Conservation (phyloP, 2,797 vertebrate genomes). For the Sebastes vulpes region DNA sequence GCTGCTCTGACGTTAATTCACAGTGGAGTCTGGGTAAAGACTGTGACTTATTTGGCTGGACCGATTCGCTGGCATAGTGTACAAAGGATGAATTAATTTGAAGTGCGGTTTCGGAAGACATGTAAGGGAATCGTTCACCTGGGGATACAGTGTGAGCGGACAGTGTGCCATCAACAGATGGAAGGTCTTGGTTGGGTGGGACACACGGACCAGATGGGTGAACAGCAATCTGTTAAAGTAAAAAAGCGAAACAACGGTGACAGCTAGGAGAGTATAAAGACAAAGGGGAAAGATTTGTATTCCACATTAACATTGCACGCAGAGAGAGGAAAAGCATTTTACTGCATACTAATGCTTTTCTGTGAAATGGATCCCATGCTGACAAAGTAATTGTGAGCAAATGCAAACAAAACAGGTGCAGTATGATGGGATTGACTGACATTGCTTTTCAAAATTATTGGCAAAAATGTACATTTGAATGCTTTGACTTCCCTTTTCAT, state of each 20-base stretch:
- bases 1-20: constrained; percentile 56
- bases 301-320: constrained; percentile 33
- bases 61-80: constrained; percentile 51
- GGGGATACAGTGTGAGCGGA: constrained; percentile 53
- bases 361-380: constrained; percentile 63
- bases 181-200: constrained; percentile 61
- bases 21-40: constrained; percentile 52
- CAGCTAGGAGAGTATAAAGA: constrained; percentile 40
- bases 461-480: not conserved
- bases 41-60: constrained; percentile 49
- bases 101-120: constrained; percentile 54
- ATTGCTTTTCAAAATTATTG: not conserved
- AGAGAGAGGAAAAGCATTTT: constrained; percentile 63
- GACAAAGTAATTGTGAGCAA: constrained; percentile 42
- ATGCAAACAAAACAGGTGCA: constrained; percentile 38
- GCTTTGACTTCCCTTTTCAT: not conserved
- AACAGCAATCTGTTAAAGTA: constrained; percentile 72
- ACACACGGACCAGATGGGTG: constrained; percentile 52
- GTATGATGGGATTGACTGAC: not conserved
- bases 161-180: constrained; percentile 54
- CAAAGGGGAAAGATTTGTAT: constrained; percentile 16
- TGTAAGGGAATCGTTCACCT: constrained; percentile 57
- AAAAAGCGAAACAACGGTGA: constrained; percentile 63
- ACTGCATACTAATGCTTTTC: constrained; percentile 67
- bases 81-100: constrained; percentile 46